These are phyloP conservation scores for Lithobates sylvaticus DNA, from an alignment of 2,797 vertebrate genomes.

Conservation along the genomic window DNA sequence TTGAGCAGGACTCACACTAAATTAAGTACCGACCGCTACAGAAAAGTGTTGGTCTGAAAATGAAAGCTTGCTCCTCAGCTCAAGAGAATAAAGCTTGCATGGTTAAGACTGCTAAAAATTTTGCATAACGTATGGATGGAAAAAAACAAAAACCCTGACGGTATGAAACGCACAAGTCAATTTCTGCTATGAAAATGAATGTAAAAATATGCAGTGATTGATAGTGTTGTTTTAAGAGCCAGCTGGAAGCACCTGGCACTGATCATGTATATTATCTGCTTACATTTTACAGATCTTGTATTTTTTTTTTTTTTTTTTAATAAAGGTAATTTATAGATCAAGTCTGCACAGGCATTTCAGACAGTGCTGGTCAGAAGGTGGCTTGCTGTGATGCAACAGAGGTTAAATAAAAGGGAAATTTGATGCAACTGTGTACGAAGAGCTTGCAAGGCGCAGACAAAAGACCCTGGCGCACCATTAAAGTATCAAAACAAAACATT, in stretches of 20 bases:
- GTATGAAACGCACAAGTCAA: constrained; percentile 15
- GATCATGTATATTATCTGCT: constrained; percentile 13
- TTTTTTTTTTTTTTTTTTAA: constrained; percentile 4
- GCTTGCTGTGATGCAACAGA: constrained; percentile 43
- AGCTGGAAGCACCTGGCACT: constrained; percentile 20
- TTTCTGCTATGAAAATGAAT: constrained; percentile 19
- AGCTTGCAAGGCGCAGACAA: constrained; percentile 49
- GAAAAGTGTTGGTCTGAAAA: not conserved
- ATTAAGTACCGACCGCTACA: not conserved
- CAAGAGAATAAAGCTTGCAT: not conserved
- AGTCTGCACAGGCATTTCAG: not conserved
- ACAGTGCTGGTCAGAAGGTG: constrained; percentile 2
- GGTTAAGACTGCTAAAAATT: constrained; percentile 3
- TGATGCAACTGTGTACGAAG: constrained; percentile 52
- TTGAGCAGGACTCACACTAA: not conserved
- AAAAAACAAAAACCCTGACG: not conserved
- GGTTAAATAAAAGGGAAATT: constrained; percentile 31
- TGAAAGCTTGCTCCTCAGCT: not conserved
- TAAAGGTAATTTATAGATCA: constrained; percentile 1
- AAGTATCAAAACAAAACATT: constrained; percentile 61
- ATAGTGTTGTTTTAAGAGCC: constrained; percentile 35
- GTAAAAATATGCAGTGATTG: constrained; percentile 44
- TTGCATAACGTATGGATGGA: constrained; percentile 31
- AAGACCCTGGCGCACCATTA: constrained; percentile 43
- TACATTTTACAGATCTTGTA: constrained; percentile 1